phyloP scores from a whole-genome alignment of 2,888 invertebrate genomes.

The Heliconius sara region DNA sequence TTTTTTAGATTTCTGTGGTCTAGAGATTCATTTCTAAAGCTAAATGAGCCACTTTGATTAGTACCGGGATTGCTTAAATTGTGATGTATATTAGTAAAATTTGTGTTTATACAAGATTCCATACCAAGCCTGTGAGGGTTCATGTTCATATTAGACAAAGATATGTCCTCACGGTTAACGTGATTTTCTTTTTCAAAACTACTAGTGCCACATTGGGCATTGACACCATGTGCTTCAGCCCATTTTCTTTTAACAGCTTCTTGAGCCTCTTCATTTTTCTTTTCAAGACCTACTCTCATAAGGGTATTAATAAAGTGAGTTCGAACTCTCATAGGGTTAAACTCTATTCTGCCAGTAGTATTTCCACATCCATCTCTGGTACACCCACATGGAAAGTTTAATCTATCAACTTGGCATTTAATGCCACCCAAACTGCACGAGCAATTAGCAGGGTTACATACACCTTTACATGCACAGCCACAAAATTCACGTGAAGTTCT shows the following conservation, averaged over 20 bases:
- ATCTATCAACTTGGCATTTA: slow-evolving; percentile 98
- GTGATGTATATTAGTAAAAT: slow-evolving; percentile 88
- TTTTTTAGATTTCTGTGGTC: slow-evolving; percentile 73
- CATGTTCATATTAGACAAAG: slow-evolving; percentile 81
- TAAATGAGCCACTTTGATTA: slow-evolving; percentile 61
- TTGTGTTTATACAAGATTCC: slow-evolving; percentile 86
- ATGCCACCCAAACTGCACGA: slow-evolving; percentile 97
- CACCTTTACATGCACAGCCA: slow-evolving; percentile 95
- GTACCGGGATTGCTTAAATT: slow-evolving; percentile 72
- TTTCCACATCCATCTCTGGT: slow-evolving; percentile 97
- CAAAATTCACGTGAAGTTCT: slow-evolving; percentile 96
- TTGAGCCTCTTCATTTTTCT: slow-evolving; percentile 88
- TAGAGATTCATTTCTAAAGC: slow-evolving; percentile 73
- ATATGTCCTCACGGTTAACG: slow-evolving; percentile 69
- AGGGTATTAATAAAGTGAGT: slow-evolving; percentile 98
- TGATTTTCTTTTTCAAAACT: slow-evolving; percentile 72
- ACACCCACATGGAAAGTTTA: slow-evolving; percentile 98
- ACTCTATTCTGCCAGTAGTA: slow-evolving; percentile 96
- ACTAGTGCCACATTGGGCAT: slow-evolving; percentile 64
- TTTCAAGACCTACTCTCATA: slow-evolving; percentile 95
- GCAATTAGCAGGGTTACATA: slow-evolving; percentile 98
- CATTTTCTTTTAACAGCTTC: slow-evolving; percentile 78
- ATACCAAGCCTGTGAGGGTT: slow-evolving; percentile 83
- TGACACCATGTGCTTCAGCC: slow-evolving; percentile 71
- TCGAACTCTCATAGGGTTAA: slow-evolving; percentile 96